These are phyloP conservation scores for Ascidia mentula DNA, from an alignment of 23 tunicate genomes.

Conservation along the genomic window DNA sequence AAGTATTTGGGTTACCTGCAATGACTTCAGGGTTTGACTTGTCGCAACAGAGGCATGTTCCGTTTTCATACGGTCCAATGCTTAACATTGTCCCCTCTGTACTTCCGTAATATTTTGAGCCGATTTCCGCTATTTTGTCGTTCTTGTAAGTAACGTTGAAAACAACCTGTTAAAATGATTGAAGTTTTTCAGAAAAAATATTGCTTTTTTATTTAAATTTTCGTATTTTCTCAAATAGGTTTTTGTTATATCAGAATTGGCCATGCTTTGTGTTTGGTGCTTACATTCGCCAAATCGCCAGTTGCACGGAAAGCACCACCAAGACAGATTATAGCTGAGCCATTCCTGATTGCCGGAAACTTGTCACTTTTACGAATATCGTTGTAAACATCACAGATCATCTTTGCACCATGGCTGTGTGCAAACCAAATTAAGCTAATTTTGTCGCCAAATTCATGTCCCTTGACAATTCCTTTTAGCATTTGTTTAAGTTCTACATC, in stretches of 20 bases:
- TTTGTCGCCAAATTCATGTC: not conserved
- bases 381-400: not conserved
- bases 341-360: not conserved
- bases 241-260: not conserved
- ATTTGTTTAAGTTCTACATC: not conserved
- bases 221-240: too few relatives aligned
- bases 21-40: too few relatives aligned
- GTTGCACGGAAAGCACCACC: not conserved
- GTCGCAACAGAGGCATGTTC: too few relatives aligned
- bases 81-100: not conserved
- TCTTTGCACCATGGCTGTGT: slow-evolving; percentile 4
- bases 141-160: not conserved
- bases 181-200: too few relatives aligned
- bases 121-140: not conserved
- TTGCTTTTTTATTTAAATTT: too few relatives aligned
- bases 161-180: slow-evolving; percentile 9
- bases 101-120: not conserved
- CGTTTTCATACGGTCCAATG: too few relatives aligned
- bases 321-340: not conserved
- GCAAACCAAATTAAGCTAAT: not conserved
- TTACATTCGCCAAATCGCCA: not conserved
- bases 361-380: not conserved
- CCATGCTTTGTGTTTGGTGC: not conserved
- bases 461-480: not conserved
- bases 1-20: too few relatives aligned